Conservation (phyloP, 2,797 vertebrate genomes). For the Myotis vivesi region DNA sequence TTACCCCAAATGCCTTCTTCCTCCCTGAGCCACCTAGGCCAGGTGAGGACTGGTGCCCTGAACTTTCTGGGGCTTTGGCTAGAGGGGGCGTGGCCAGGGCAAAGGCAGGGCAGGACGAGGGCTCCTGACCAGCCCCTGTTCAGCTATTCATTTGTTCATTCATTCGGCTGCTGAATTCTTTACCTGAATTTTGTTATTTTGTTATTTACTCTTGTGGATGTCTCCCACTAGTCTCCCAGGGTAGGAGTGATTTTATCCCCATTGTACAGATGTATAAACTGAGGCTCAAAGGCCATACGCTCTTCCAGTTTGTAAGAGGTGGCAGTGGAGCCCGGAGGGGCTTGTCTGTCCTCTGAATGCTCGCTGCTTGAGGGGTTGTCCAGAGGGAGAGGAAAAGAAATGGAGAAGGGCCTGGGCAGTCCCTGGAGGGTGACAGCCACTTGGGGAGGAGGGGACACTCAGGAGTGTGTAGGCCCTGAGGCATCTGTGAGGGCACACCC, state of each 20-base stretch:
- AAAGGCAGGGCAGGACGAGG: neutral
- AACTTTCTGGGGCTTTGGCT: neutral
- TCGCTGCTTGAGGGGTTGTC: neutral
- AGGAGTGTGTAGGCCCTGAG: neutral
- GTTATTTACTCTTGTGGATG: neutral
- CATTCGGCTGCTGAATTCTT: neutral
- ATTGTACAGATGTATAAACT: neutral
- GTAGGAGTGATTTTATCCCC: neutral
- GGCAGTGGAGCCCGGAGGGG: rapidly evolving
- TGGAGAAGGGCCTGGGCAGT: neutral
- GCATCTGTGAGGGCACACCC: neutral
- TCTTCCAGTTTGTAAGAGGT: neutral
- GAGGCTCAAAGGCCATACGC: neutral
- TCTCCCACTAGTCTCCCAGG: neutral
- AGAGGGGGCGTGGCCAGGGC: neutral
- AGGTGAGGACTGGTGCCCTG: neutral
- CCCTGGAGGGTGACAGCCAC: neutral
- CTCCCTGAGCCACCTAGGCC: neutral
- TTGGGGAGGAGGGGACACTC: neutral
- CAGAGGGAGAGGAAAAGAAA: neutral
- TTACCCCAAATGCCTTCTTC: neutral
- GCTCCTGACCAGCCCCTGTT: rapidly evolving
- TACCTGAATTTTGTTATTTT: neutral
- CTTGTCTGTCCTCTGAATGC: neutral
- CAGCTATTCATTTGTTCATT: neutral